phyloP scores from a whole-genome alignment of 2,797 vertebrate genomes.

The Anguilla megastoma region DNA sequence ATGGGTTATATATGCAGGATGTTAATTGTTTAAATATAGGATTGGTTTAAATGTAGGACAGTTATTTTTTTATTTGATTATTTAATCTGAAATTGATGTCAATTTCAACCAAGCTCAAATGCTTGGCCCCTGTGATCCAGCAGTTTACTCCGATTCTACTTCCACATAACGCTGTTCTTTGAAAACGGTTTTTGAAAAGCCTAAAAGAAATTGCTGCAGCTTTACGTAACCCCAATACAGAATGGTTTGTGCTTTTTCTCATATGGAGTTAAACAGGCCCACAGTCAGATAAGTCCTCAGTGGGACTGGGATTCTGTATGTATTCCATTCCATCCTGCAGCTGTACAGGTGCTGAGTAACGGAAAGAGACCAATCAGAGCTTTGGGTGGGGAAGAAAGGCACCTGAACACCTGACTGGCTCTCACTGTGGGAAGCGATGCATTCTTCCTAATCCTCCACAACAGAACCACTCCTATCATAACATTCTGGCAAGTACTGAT shows the following conservation, averaged over 20 bases:
- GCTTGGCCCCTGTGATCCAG: background rate
- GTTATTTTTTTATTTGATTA: background rate
- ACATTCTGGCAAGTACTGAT: background rate
- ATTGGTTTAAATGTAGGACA: too few relatives aligned
- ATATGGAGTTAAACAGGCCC: background rate
- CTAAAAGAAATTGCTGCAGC: background rate
- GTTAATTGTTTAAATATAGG: too few relatives aligned
- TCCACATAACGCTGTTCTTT: background rate
- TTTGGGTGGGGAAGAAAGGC: background rate
- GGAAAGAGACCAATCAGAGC: background rate
- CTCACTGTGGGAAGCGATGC: background rate
- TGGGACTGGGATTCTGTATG: background rate
- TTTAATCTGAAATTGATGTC: background rate
- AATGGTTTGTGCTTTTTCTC: background rate
- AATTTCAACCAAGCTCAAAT: background rate
- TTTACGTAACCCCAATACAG: background rate
- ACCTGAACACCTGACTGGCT: background rate
- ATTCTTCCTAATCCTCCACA: background rate
- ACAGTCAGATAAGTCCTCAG: background rate
- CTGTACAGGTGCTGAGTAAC: background rate
- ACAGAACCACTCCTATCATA: background rate
- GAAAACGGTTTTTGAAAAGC: background rate
- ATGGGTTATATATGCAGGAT: too few relatives aligned
- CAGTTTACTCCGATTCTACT: background rate
- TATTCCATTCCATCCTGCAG: background rate